phyloP scores from a whole-genome alignment of 1,140 invertebrate genomes.

The Nymphalis io region DNA sequence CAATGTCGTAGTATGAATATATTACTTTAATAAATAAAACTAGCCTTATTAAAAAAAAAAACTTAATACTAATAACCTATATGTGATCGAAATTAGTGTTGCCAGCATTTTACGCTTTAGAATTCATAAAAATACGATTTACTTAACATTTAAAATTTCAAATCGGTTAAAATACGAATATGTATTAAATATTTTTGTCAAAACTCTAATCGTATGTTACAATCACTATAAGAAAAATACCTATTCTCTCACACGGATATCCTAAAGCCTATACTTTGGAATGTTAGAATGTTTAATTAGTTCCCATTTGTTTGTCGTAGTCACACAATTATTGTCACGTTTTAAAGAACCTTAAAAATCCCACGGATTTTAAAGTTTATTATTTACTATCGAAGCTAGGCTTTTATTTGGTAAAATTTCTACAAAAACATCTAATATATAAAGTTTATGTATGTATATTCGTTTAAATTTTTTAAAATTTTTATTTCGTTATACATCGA shows the following conservation, averaged over 20 bases:
- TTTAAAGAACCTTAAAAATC: conserved; percentile 28
- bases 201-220: neutral
- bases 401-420: conserved; percentile 24
- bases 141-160: neutral
- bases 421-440: conserved; percentile 24
- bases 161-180: conserved; percentile 3
- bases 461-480: neutral
- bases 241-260: neutral
- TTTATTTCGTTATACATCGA: too few relatives aligned
- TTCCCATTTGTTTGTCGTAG: neutral
- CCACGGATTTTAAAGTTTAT: conserved; percentile 8
- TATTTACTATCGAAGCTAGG: conserved; percentile 10
- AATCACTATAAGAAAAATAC: neutral
- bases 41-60: neutral
- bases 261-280: neutral
- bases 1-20: neutral
- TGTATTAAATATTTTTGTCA: conserved; percentile 1
- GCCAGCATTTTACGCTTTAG: neutral
- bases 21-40: neutral
- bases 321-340: conserved; percentile 53
- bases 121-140: conserved; percentile 2
- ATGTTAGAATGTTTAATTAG: conserved; percentile 1
- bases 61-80: neutral
- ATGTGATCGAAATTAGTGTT: too few relatives aligned
- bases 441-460: conserved; percentile 10